Evolutionary conservation across 2,797 vertebrate genomes (phyloP).

Genomic region (Agapornis canus): DNA sequence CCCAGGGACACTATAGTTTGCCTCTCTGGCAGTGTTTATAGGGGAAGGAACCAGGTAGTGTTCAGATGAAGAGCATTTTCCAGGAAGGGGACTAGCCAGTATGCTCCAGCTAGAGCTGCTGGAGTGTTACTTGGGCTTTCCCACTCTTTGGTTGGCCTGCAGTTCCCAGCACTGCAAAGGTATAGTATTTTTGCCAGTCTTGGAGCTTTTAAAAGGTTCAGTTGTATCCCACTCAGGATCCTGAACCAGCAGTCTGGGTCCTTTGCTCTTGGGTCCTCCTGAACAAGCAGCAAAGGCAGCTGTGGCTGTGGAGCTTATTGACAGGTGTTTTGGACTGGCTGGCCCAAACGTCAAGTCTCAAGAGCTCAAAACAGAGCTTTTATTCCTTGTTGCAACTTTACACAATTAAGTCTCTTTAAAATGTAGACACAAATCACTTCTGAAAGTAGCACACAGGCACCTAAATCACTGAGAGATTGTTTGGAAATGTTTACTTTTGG

Average conservation of each 20-base stretch:
- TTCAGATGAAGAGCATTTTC: not conserved
- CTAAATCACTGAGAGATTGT: not conserved
- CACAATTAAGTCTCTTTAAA: not conserved
- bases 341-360: not conserved
- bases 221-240: not conserved
- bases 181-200: not conserved
- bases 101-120: not conserved
- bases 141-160: not conserved
- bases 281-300: not conserved
- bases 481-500: not conserved
- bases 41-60: not conserved
- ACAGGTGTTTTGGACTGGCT: not conserved
- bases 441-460: not conserved
- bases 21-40: not conserved
- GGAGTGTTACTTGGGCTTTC: not conserved
- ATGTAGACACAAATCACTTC: not conserved
- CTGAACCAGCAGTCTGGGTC: not conserved
- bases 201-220: not conserved
- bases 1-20: not conserved
- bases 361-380: not conserved
- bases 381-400: not conserved
- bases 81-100: not conserved
- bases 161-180: not conserved
- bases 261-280: not conserved
- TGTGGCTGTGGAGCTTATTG: not conserved